Percentiles rank a stretch among this genome's conserved stretches.
Conservation (phyloP, 1,140 invertebrate species). For the Adoxophyes honmai region DNA sequence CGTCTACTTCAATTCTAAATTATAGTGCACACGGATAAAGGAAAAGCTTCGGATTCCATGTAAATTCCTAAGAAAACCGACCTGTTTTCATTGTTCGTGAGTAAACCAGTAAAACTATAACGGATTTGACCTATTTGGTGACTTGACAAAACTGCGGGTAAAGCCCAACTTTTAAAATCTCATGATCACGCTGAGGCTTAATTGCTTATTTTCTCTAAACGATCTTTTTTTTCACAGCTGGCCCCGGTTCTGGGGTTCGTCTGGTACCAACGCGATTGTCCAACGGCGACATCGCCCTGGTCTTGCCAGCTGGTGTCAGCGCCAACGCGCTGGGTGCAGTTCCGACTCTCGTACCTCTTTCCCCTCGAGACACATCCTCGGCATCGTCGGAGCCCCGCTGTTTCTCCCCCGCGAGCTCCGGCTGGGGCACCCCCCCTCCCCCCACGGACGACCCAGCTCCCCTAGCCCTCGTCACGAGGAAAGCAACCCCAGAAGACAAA, state of each 20-base stretch:
- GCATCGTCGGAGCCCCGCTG: conserved; percentile 75
- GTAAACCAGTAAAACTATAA: no score
- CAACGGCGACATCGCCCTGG: conserved; percentile 87
- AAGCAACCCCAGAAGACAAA: conserved; percentile 71
- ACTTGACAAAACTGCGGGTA: no score
- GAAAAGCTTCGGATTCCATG: no score
- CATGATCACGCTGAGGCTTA: no score
- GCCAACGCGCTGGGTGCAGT: conserved; percentile 73
- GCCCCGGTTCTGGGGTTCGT: conserved; percentile 83
- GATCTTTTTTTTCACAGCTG: conserved; percentile 73
- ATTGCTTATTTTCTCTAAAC: not conserved
- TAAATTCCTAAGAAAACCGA: no score
- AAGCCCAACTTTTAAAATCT: no score
- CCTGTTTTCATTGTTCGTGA: no score
- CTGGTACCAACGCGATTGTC: conserved; percentile 88
- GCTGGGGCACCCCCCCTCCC: conserved; percentile 56
- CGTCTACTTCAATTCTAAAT: no score
- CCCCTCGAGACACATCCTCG: conserved; percentile 83
- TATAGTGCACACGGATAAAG: no score
- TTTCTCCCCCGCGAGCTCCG: conserved; percentile 64
- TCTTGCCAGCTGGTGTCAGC: conserved; percentile 82
- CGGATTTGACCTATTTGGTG: no score
- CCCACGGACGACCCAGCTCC: conserved; percentile 77
- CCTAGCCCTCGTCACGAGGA: conserved; percentile 84
- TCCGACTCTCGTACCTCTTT: conserved; percentile 84